Evolutionary conservation across 2,888 invertebrate species (phyloP).

Genomic region (Mactromeris polynyma): DNA sequence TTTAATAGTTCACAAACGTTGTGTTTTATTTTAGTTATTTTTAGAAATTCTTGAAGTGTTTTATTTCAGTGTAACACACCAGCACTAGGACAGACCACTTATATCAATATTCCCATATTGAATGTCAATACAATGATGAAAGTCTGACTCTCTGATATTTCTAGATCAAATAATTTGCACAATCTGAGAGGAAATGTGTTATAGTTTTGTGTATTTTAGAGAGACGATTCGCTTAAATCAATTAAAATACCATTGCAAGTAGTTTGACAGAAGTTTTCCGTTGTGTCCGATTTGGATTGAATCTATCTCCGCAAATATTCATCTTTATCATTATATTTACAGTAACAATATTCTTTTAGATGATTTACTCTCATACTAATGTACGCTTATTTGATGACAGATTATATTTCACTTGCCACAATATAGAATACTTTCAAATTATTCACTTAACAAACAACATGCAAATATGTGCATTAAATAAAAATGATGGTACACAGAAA

Average conservation of each 20-base stretch:
- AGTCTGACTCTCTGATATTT: not conserved
- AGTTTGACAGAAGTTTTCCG: not conserved
- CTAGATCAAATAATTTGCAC: slow-evolving; percentile 1
- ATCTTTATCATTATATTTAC: too few relatives aligned
- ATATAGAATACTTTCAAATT: too few relatives aligned
- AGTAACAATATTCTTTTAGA: too few relatives aligned
- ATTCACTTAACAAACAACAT: too few relatives aligned
- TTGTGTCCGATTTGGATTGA: too few relatives aligned
- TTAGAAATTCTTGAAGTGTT: not conserved
- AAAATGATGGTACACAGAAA: not conserved
- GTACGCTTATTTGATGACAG: too few relatives aligned
- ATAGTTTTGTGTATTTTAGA: not conserved
- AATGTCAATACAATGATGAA: not conserved
- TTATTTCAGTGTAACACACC: not conserved
- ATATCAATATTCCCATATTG: not conserved
- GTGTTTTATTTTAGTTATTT: not conserved
- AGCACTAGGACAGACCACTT: not conserved
- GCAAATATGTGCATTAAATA: too few relatives aligned
- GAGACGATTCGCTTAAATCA: not conserved
- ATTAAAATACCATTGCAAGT: not conserved
- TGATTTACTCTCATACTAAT: too few relatives aligned
- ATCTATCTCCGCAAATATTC: too few relatives aligned
- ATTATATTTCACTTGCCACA: too few relatives aligned
- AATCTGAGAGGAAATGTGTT: not conserved
- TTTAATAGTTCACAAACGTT: too few relatives aligned